Evolutionary conservation across 2,113 vertebrate genomes (phyloP).

Genomic region (Corythaixoides concolor): DNA sequence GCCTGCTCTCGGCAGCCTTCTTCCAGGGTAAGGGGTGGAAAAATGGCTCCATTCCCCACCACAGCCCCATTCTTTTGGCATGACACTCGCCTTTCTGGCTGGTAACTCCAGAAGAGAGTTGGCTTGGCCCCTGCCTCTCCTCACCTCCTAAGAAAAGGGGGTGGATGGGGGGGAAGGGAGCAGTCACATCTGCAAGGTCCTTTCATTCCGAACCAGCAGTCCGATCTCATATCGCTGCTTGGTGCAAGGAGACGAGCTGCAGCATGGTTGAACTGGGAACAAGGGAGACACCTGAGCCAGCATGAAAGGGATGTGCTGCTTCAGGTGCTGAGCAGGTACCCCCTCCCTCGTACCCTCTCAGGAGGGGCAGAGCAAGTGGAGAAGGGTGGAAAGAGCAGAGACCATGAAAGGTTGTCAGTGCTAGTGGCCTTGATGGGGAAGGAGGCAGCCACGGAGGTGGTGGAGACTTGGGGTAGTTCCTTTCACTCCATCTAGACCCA

Average conservation of each 20-base stretch:
- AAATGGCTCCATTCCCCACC: neutral
- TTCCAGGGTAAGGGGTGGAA: neutral
- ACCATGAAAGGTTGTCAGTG: accelerated
- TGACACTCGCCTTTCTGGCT: neutral
- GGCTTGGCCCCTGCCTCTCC: neutral
- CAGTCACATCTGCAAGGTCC: neutral
- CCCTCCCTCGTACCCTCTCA: neutral
- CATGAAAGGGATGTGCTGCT: neutral
- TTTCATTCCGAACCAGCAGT: neutral
- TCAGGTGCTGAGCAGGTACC: neutral
- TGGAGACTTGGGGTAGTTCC: neutral
- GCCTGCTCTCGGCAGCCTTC: neutral
- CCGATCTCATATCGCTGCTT: accelerated
- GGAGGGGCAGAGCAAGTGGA: neutral
- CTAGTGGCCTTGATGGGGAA: neutral
- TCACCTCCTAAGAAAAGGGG: neutral
- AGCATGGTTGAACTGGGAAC: neutral
- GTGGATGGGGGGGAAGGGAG: neutral
- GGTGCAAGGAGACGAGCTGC: neutral
- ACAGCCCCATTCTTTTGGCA: neutral
- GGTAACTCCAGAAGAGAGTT: neutral
- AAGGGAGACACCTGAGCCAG: neutral
- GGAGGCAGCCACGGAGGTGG: neutral
- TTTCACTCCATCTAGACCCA: neutral
- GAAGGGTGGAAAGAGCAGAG: neutral